These are phyloP conservation scores for Micrasema minimum DNA, from an alignment of 1,140 invertebrate species.

Conservation along the genomic window DNA sequence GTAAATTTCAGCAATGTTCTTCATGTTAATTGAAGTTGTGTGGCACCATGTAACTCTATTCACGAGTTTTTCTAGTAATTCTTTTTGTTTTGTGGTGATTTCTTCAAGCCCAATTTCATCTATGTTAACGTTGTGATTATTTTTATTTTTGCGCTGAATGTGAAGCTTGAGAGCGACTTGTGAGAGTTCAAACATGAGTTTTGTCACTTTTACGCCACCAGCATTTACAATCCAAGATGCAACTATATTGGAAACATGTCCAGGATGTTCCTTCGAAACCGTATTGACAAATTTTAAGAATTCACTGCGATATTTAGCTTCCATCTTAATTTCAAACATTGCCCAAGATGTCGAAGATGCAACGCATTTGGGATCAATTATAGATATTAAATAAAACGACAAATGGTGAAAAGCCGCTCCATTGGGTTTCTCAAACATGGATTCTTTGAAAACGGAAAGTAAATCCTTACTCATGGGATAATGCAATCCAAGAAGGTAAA, in stretches of 20 bases:
- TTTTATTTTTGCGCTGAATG: slow-evolving; percentile 31
- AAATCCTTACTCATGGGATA: slow-evolving; percentile 46
- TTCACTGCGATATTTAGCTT: slow-evolving; percentile 38
- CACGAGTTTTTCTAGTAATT: slow-evolving; percentile 4
- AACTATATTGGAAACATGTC: slow-evolving; percentile 46
- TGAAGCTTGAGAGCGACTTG: slow-evolving; percentile 43
- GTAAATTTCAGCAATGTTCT: slow-evolving; percentile 39
- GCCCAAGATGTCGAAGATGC: slow-evolving; percentile 33
- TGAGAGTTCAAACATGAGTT: slow-evolving; percentile 47
- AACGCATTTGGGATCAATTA: slow-evolving; percentile 42
- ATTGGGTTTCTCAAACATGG: slow-evolving; percentile 48
- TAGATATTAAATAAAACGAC: slow-evolving; percentile 48
- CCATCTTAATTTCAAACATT: slow-evolving; percentile 47
- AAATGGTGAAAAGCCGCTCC: slow-evolving; percentile 45
- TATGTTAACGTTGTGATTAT: slow-evolving; percentile 20
- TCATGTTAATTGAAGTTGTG: slow-evolving; percentile 25
- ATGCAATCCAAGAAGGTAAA: slow-evolving; percentile 42
- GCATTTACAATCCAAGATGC: slow-evolving; percentile 45
- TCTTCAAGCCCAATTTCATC: slow-evolving; percentile 29
- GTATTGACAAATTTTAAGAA: slow-evolving; percentile 42
- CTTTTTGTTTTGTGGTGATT: not conserved
- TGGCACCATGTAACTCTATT: slow-evolving; percentile 25
- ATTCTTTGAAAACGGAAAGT: slow-evolving; percentile 28
- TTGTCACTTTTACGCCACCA: slow-evolving; percentile 45
- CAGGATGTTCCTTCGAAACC: slow-evolving; percentile 37